Evolutionary conservation across 92 coral and sea anemone species (phyloP), one percentile per base, ranked within the genome.

Genomic region (Epizoanthus rinbou): DNA sequence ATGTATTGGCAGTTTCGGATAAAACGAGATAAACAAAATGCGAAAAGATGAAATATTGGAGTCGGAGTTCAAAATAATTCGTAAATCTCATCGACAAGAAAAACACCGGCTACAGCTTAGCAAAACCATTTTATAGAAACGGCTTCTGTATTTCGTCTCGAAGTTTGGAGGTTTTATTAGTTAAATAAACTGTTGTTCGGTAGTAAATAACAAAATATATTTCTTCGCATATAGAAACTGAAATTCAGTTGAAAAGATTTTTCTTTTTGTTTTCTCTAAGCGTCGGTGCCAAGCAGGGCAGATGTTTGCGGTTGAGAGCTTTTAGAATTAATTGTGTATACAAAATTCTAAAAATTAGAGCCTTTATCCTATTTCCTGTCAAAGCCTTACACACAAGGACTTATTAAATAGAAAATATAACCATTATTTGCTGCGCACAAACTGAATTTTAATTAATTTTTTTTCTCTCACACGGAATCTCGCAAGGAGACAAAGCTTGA

Each of bases 221-320:
- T 68, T 68, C 18, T 68, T 31, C 33, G 21, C 2, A 5, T 24
- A 31, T 43, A 23, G 22, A 14, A 10, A 9, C 54, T 50, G 54
- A 50, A 50, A 50, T 9, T 50, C 31, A 28, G 54, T 13, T 50
- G 54, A 50, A 41, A 16, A 8, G 43, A 1, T 25, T 17, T 52
- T 47, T 54, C 0, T 41, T 74, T 17, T 33, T 2, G 53, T 57
- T 75, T 57, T 15, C 81, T 17, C n/a, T 11, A 33, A 25, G 19
- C 54, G 22, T 50, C 63, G 43, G 53, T 75, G 25, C 81, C 81
- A 57, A n/a, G 68, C 2, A 3, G 25, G 17, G 18, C 81, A 75
- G 81, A 75, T 75, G 81, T 57, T 60, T 57, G 81, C 35, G 25
- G 79, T 58, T 75, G 33, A 23, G 8, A 47, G 39, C 2, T 17